These are phyloP conservation scores for Zygaena filipendulae DNA, from an alignment of 2,888 invertebrate genomes.

Conservation along the genomic window DNA sequence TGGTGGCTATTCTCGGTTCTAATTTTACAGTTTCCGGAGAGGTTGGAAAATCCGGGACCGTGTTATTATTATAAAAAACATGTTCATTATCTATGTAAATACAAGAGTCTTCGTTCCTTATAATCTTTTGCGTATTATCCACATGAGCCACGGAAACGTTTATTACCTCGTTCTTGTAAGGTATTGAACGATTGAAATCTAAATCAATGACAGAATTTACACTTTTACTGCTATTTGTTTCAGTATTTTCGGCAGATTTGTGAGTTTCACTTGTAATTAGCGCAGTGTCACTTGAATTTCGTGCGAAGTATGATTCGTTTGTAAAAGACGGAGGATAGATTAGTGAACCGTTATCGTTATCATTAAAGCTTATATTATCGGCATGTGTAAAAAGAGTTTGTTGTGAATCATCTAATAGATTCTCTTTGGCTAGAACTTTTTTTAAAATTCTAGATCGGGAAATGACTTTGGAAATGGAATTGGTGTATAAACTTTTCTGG, in stretches of 20 bases:
- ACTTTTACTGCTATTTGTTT: conserved; percentile 14
- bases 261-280: too few species aligned
- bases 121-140: conserved; percentile 15
- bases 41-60: too few species aligned
- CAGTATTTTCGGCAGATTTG: too few species aligned
- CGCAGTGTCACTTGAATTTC: too few species aligned
- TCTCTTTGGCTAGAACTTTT: conserved; percentile 30
- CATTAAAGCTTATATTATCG: conserved; percentile 10
- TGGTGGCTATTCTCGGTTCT: too few species aligned
- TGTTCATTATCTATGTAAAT: too few species aligned
- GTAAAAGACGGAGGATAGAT: conserved; percentile 19
- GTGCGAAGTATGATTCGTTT: conserved; percentile 18
- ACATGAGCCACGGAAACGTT: conserved; percentile 34
- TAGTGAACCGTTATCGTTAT: conserved; percentile 17
- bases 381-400: too few species aligned
- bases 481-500: conserved; percentile 19
- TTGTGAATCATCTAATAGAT: conserved; percentile 26
- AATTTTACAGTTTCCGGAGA: too few species aligned
- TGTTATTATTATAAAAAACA: too few species aligned
- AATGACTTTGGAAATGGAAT: conserved; percentile 24
- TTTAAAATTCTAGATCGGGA: conserved; percentile 26
- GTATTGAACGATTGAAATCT: conserved; percentile 12
- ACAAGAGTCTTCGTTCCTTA: too few species aligned
- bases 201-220: conserved; percentile 18
- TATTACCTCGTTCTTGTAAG: conserved; percentile 28